Evolutionary conservation across 2,797 vertebrate species (phyloP).

Genomic region (Sardinella longiceps): DNA sequence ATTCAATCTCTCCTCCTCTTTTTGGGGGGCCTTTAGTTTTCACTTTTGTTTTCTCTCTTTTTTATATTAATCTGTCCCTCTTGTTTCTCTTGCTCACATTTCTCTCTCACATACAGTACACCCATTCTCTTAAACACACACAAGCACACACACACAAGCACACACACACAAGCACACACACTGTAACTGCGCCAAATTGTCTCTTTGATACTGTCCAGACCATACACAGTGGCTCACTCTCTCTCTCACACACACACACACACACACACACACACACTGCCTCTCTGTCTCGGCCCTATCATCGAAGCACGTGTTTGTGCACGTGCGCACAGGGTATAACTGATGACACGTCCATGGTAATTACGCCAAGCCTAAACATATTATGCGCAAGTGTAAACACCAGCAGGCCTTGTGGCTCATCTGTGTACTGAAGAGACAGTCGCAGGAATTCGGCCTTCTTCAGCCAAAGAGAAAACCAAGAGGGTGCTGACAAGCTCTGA

Average conservation of each 20-base stretch:
- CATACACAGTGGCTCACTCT: background rate
- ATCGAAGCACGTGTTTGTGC: background rate
- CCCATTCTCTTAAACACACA: background rate
- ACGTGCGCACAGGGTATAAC: slow-evolving; percentile 15
- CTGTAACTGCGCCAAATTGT: background rate
- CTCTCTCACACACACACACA: background rate
- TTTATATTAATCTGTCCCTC: background rate
- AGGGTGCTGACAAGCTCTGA: slow-evolving; percentile 1
- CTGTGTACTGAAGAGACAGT: slow-evolving; percentile 8
- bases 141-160: background rate
- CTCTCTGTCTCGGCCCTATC: background rate
- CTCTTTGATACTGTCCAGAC: background rate
- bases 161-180: background rate
- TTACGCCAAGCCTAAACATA: slow-evolving; percentile 52
- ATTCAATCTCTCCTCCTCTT: background rate
- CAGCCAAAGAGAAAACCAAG: background rate
- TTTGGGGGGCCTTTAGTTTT: background rate
- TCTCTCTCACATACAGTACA: background rate
- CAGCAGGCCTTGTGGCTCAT: background rate
- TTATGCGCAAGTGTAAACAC: slow-evolving; percentile 36
- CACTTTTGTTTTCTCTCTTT: background rate
- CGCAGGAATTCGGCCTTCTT: background rate
- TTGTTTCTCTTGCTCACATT: background rate
- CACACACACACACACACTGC: slow-evolving; percentile 3
- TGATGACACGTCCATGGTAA: slow-evolving; percentile 34